Conservation (phyloP, 2,888 invertebrate genomes). For the Lepidonotus clava region DNA sequence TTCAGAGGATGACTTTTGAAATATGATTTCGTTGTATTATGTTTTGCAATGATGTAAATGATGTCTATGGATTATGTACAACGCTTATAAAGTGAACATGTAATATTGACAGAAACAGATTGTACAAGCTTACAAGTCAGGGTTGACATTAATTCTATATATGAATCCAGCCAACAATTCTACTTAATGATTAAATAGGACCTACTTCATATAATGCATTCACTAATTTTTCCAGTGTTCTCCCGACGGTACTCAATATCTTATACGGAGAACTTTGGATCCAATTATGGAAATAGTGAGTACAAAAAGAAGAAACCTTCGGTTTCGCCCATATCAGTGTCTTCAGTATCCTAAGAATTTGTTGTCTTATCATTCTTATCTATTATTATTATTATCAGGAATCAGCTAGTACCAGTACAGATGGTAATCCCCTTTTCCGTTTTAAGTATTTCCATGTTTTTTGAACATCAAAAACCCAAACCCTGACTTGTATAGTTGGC, state of each 20-base stretch:
- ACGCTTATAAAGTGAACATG: too few relatives aligned
- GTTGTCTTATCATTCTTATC: neutral
- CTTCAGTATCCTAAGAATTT: too few relatives aligned
- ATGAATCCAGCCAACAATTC: neutral
- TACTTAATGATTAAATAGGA: neutral
- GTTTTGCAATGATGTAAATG: too few relatives aligned
- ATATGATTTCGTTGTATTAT: too few relatives aligned
- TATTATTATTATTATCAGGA: neutral
- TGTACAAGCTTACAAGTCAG: too few relatives aligned
- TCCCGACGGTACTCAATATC: slow-evolving; percentile 3
- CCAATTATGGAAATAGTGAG: slow-evolving; percentile 53
- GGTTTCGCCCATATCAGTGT: too few relatives aligned
- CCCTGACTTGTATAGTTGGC: neutral
- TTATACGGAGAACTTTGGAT: slow-evolving; percentile 42
- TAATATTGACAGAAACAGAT: too few relatives aligned
- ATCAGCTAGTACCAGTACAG: neutral
- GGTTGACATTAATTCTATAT: neutral
- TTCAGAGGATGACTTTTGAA: too few relatives aligned
- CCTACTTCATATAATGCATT: too few relatives aligned
- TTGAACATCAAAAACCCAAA: neutral
- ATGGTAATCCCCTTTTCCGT: neutral
- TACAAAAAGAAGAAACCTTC: neutral
- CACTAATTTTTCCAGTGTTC: slow-evolving; percentile 49
- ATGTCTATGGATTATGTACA: too few relatives aligned
- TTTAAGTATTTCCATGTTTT: too few relatives aligned